Evolutionary conservation across 1,140 invertebrate species (phyloP), one percentile per base, ranked within the genome.

Genomic region (Pachyrhynchus sulphureomaculatus): DNA sequence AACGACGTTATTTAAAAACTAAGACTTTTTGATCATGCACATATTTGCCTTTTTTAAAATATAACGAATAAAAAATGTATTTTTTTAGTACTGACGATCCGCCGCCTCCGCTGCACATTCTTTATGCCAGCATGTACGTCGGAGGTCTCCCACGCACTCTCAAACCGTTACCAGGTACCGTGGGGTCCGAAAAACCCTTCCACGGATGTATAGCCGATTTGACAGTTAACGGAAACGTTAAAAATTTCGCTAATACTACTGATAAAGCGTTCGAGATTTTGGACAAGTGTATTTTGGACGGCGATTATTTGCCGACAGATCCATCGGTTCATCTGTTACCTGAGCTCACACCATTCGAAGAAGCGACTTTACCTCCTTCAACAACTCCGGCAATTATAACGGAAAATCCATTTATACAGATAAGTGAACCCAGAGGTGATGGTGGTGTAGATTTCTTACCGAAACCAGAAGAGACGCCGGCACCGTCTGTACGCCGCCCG

Each of bases 141-240:
- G 96, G 94, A 32, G 94, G 93, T 4, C 75, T 93, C 2, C 90
- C 92, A 0, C 75, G 80, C 0, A 77, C 76, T 9, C 84, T 85
- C 45, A 75, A 77, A 10, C 60, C 75, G 2, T 67, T 68, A 10
- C 68, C 69, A 17, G 72, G 71, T 6, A 76, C 68, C 4, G 57
- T 80, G 0, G 75, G 73, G 3, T 76, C 75, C 1, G 77, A 76
- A 8, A 66, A 70, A 32, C 78, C 85, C 0, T 93, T 94, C 71
- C 77, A 82, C 20, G 94, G 94, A 1, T 96, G 93, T 71, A 86
- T 97, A 37, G 90, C 89, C 9, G 93, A 96, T 72, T 86, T 90
- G 1, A 93, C 91, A 0, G 75, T 95, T 2, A 94, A 95, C 70
- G 88, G 88, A 17, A 79, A 79, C 17, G 84, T 93, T 37, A 81